Percentiles rank a stretch among this genome's conserved stretches.
Conservation (phyloP, 2,797 vertebrate genomes). For the Dendrocincla tyrannina region DNA sequence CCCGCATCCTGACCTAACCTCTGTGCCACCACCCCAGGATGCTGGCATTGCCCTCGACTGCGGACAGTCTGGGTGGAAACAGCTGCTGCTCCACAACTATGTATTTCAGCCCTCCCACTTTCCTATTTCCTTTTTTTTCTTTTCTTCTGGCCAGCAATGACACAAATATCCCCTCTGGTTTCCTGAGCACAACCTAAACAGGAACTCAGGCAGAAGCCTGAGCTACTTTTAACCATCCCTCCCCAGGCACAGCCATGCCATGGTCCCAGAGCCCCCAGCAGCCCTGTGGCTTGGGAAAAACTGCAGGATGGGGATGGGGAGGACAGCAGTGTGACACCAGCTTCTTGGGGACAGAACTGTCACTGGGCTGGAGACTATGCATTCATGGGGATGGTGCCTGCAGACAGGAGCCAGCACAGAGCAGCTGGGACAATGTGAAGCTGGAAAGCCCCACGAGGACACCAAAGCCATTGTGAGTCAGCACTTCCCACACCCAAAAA, state of each 20-base stretch:
- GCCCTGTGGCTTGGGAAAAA: not conserved
- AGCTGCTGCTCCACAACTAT: not conserved
- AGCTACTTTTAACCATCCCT: not conserved
- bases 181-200: conserved; percentile 44
- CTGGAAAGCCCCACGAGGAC: not conserved
- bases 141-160: not conserved
- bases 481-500: not conserved
- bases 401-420: not conserved
- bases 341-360: not conserved
- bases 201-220: not conserved
- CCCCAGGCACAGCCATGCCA: not conserved
- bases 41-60: accelerated
- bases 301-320: not conserved
- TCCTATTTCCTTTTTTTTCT: not conserved
- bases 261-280: not conserved
- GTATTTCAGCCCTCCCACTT: not conserved
- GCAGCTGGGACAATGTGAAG: not conserved
- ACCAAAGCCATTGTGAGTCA: not conserved
- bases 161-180: conserved; percentile 49
- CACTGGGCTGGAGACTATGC: not conserved
- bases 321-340: accelerated
- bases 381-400: not conserved
- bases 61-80: not conserved
- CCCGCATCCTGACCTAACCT: not conserved
- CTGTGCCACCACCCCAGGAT: not conserved